These are phyloP conservation scores for Gerosis bhagava DNA, from an alignment of 2,888 invertebrate species.

Conservation along the genomic window DNA sequence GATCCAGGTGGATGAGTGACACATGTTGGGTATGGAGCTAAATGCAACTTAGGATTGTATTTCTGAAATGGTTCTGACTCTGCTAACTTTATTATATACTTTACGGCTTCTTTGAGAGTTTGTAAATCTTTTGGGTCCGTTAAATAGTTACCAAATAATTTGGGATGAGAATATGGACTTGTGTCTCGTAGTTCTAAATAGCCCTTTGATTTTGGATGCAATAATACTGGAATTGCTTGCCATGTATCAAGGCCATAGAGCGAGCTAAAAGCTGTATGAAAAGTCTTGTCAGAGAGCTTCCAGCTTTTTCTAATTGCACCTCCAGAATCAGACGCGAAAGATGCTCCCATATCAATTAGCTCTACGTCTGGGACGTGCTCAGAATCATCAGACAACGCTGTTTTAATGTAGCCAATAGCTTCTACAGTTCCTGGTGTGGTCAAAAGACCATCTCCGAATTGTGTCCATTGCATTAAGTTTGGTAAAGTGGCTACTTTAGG, in stretches of 20 bases:
- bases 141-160: slow-evolving; percentile 91
- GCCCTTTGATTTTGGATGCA: slow-evolving; percentile 89
- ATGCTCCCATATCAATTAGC: slow-evolving; percentile 84
- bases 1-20: slow-evolving; percentile 68
- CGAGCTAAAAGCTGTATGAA: slow-evolving; percentile 78
- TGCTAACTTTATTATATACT: slow-evolving; percentile 81
- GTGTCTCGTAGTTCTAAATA: slow-evolving; percentile 86
- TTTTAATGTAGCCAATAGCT: slow-evolving; percentile 84
- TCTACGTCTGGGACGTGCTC: slow-evolving; percentile 85
- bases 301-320: slow-evolving; percentile 74
- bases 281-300: slow-evolving; percentile 81
- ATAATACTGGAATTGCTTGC: slow-evolving; percentile 86
- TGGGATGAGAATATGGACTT: slow-evolving; percentile 89
- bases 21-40: slow-evolving; percentile 80
- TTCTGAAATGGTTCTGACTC: slow-evolving; percentile 82
- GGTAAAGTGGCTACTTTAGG: slow-evolving; percentile 64
- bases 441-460: slow-evolving; percentile 78
- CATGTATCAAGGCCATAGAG: slow-evolving; percentile 82
- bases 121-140: slow-evolving; percentile 84
- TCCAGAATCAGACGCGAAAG: slow-evolving; percentile 83
- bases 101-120: slow-evolving; percentile 82
- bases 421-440: slow-evolving; percentile 86
- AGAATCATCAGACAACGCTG: slow-evolving; percentile 75
- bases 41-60: slow-evolving; percentile 76
- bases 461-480: slow-evolving; percentile 70